Evolutionary conservation across 35 echinoderm and acorn worm species (phyloP), one percentile per base, ranked within the genome.

Genomic region (Amphiura filiformis): DNA sequence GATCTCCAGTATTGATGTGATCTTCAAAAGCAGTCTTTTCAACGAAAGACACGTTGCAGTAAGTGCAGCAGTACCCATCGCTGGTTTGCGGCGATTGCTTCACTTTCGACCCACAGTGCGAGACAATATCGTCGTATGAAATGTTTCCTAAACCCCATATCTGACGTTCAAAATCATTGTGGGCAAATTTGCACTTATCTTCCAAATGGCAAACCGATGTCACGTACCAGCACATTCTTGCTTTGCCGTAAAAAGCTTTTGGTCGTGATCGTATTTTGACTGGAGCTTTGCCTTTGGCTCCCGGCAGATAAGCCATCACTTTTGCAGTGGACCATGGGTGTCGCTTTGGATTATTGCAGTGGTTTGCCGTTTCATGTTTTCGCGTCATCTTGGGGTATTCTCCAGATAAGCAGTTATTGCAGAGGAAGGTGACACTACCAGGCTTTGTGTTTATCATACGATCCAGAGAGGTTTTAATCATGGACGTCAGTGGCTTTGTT

Each of bases 1-100:
- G 94, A 13, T 93, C 91, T 44, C 31, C 38, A 30, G 90, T 78
- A 31, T 83, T 89, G 49, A 84, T 79, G 75, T 96, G 94, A 28
- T 76, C 34, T 0, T 92, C 82, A 23, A 89, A 76, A 11, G 86
- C n/a, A 64, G 38, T 78, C 32, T 37, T 81, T 35, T 78, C 83
- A 20, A 41, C 34, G 56, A 86, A 92, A 3, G 90, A 35, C 38
- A 37, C 38, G 30, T 96, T 38, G 84, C 94, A 96, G 78, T 96
- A 96, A 15, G 82, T 78, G 70, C 94, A 96, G 32, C 61, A 70
- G 26, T 15, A 70, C 15, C 3, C 26, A 11, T 70, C 61, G 17
- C 41, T 9, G 4, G 41, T 47, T 70, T 7, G 7, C 7, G 20
- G 44, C 20, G 20, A 20, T 52, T 7, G 44, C 44, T 52, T 7